Base-by-base conservation (phyloP, 1,140 invertebrate genomes). In the Idris sp. region DNA sequence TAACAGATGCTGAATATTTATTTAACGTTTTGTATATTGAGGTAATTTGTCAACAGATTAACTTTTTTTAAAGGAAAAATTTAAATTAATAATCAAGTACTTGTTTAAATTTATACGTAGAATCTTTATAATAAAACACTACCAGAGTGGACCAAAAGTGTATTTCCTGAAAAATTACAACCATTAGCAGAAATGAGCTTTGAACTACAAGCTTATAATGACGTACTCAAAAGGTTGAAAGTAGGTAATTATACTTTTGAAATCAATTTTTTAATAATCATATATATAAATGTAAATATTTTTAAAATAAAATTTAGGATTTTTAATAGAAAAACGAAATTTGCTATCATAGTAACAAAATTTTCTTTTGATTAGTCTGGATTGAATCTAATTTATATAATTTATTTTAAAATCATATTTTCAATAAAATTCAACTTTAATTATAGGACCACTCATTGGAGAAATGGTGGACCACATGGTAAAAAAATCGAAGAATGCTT, bases 21-120 rank as follows among this genome's bases (percentile, higher is more conserved):
- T 94, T 92, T 78, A 91, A 91, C 77, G 90, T 85, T 10, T 83
- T 95, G 11, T 89, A 87, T 36, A 94, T 95, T 74, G 93, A 95
- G 83, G 87, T 89, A 85, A 19, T 35, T 43, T 43, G 8, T 14
- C 16, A 2, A 40, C 15, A 25, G 9, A 19, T 33, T 33, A 46
- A 2, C 8, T 6, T 33, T 13, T 10, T 33, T 11, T 5, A 2
- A 2, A 2, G 31, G n/a, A n/a, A n/a, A n/a, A n/a, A n/a, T n/a
- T n/a, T n/a, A n/a, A n/a, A n/a, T n/a, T n/a, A n/a, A n/a, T n/a
- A n/a, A n/a, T n/a, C n/a, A n/a, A n/a, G n/a, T n/a, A n/a, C n/a
- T n/a, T n/a, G n/a, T n/a, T n/a, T n/a, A 33, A 35, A 14, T 15
- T 4, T 31, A 46, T 75, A 76, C 82, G 11, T 53, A 91, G 90